Percentiles rank a stretch among this genome's conserved stretches.
phyloP scores from a whole-genome alignment of 2,888 invertebrate genomes.

The Andrena camellia region DNA sequence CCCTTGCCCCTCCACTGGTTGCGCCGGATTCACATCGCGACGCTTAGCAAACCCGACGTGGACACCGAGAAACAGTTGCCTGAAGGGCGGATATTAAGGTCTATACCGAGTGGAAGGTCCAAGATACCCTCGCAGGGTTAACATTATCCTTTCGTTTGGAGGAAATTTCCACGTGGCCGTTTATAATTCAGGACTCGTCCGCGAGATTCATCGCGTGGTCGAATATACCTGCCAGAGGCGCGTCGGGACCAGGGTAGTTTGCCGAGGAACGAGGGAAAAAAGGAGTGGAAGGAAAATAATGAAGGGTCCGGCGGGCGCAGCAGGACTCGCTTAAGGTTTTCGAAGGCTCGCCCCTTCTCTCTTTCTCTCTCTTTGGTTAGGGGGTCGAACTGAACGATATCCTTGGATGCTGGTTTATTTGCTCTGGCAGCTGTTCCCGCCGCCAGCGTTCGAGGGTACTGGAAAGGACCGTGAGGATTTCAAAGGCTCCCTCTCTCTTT shows the following conservation, averaged over 20 bases:
- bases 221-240: constrained; percentile 50
- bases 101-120: background rate
- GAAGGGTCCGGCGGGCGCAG: constrained; percentile 53
- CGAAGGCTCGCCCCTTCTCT: constrained; percentile 36
- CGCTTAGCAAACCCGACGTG: too few relatives aligned
- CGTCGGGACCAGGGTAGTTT: constrained; percentile 48
- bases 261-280: constrained; percentile 46
- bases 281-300: constrained; percentile 63
- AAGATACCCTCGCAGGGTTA: background rate
- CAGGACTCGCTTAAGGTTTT: constrained; percentile 56
- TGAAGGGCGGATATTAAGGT: too few relatives aligned
- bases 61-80: too few relatives aligned
- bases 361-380: constrained; percentile 8
- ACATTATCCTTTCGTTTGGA: background rate
- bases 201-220: constrained; percentile 29
- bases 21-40: too few relatives aligned
- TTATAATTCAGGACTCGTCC: constrained; percentile 57
- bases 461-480: constrained; percentile 66
- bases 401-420: constrained; percentile 77
- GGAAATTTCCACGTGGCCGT: constrained; percentile 42
- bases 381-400: constrained; percentile 58
- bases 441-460: constrained; percentile 66
- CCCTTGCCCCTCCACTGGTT: too few relatives aligned
- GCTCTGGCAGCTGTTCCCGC: constrained; percentile 78
- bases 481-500: constrained; percentile 57